Evolutionary conservation across 1,140 invertebrate genomes (phyloP), one percentile per base, ranked within the genome.

Genomic region (Pantala flavescens): DNA sequence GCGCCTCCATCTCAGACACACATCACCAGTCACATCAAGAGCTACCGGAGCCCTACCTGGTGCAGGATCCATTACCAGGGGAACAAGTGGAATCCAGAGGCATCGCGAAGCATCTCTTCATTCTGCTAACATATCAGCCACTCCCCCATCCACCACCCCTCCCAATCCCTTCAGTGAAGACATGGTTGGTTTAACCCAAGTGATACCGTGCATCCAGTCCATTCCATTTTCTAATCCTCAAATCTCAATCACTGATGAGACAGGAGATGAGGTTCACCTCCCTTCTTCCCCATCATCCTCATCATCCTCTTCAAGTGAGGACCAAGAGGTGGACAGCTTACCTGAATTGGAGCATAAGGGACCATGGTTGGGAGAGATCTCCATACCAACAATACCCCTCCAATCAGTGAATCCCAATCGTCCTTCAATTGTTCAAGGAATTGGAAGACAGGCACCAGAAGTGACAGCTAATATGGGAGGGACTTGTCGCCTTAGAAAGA

Each of bases 231-330:
- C 70, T 16, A 83, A 82, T 79, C 94, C 95, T 0, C 93, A 95
- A 82, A 97, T 97, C 77, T 95, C 92, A 78, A 87, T 96, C 7
- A 96, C 94, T 0, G 95, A 97, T 81, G 93, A 93, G 75, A 84
- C 91, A 43, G 93, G 92, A n/a, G 91, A 90, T 23, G 91, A 93
- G 81, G 88, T 93, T 0, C 92, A 91, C 0, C 81, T 93, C 49
- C 87, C 92, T 70, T 74, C 78, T 76, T 63, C 78, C 70, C 49
- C 74, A 77, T 23, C 73, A 76, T 24, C 87, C 76, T 87, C 89
- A 75, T 88, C 89, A 77, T 87, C 90, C 75, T 24, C 23, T 19
- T 24, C 71, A 24, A 72, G 71, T 42, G 28, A 24, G 19, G 23
- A 24, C 23, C 23, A 72, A 24, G 71, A 24, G 16, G 71, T 72